Percentiles rank a stretch among this genome's conserved stretches.
These are phyloP conservation scores for Cryptoblepharus egeriae DNA, from an alignment of 2,797 vertebrate genomes.

Conservation along the genomic window DNA sequence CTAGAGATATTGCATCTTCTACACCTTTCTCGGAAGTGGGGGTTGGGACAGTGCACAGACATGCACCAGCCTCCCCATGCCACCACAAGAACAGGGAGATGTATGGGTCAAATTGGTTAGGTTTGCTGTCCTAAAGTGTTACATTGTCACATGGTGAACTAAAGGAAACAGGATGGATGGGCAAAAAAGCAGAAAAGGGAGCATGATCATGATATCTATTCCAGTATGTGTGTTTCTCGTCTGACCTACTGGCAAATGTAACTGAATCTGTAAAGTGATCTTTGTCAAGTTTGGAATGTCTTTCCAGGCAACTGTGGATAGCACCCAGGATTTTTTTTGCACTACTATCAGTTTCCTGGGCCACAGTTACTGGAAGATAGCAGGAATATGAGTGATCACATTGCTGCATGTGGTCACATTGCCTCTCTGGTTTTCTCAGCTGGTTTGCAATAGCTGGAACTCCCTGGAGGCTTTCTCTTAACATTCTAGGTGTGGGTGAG, in stretches of 20 bases:
- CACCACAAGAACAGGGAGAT: too few species aligned
- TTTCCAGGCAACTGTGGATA: neutral
- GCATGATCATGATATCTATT: neutral
- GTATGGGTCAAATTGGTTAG: too few species aligned
- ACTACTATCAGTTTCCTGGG: neutral
- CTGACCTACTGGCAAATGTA: neutral
- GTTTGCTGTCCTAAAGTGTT: neutral
- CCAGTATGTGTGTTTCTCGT: neutral
- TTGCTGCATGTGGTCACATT: too few species aligned
- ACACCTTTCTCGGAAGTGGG: too few species aligned
- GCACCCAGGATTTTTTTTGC: neutral
- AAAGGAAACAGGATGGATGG: too few species aligned
- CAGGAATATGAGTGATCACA: neutral
- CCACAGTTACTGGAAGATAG: neutral
- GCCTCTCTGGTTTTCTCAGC: neutral
- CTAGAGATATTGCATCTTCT: too few species aligned
- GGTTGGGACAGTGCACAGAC: too few species aligned
- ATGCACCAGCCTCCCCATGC: too few species aligned
- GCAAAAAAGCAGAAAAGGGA: neutral
- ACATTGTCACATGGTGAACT: neutral
- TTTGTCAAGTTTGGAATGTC: neutral
- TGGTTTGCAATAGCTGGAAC: neutral
- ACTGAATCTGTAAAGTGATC: neutral
- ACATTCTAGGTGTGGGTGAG: neutral
- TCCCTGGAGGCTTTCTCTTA: neutral